Base-by-base conservation (phyloP, 2,113 vertebrate species). In the Macrotis lagotis region DNA sequence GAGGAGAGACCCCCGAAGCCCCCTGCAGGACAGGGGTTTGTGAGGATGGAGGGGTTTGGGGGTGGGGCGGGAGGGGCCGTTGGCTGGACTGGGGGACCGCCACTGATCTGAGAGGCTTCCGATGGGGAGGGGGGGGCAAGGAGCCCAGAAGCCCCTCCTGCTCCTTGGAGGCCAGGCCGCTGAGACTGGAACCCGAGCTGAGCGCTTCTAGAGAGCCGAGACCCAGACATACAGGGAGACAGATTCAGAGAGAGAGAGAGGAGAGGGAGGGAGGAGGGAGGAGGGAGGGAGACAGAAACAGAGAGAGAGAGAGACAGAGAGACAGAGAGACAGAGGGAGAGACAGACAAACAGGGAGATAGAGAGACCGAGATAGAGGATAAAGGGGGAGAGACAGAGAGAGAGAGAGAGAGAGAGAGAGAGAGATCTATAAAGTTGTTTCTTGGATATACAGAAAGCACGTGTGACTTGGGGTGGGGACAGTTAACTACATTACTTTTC, bases 381-480 rank as follows among this genome's bases (percentile, higher is more conserved):
- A n/a, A n/a, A n/a, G n/a, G n/a, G n/a, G n/a, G n/a, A n/a, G n/a
- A n/a, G n/a, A n/a, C n/a, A n/a, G n/a, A n/a, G n/a, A n/a, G n/a
- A n/a, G n/a, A n/a, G n/a, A n/a, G n/a, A n/a, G n/a, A n/a, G n/a
- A n/a, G n/a, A n/a, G n/a, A n/a, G n/a, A n/a, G n/a, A n/a, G n/a
- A n/a, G n/a, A n/a, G n/a, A n/a, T n/a, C n/a, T 1, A 25, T 0
- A 0, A 47, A 90, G 91, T 48, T 51, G 37, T 94, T 8, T 66
- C 59, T 74, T 74, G 49, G 25, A 50, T 37, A 53, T 92, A 90
- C 53, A 94, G 90, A 90, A 94, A 96, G 92, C 50, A 88, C 44
- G 37, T 19, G 37, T 74, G 37, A 0, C 11, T 74, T 44, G n/a
- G 37, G 66, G 16, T 8, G n/a, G 59, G 12, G 28, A 3, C 59